phyloP scores from a whole-genome alignment of 1,140 invertebrate genomes.

The Anoplophora glabripennis region DNA sequence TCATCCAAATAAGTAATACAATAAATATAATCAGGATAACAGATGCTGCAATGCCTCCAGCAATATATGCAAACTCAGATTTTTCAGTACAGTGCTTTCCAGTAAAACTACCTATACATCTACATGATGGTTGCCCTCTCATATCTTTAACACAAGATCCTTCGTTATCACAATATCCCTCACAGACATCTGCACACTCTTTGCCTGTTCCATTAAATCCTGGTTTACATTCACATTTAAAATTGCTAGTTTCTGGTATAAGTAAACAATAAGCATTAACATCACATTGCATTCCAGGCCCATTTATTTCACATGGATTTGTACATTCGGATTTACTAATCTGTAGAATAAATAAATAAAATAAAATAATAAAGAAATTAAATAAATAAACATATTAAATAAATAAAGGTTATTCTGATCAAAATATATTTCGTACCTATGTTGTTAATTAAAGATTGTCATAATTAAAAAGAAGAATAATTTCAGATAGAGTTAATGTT shows the following conservation, averaged over 20 bases:
- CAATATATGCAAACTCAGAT: conserved; percentile 92
- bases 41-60: conserved; percentile 86
- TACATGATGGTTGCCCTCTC: conserved; percentile 77
- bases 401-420: neutral
- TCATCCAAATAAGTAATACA: conserved; percentile 94
- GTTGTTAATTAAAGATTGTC: too few relatives aligned
- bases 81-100: conserved; percentile 88
- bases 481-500: too few relatives aligned
- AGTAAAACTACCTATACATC: conserved; percentile 88
- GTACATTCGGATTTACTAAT: conserved; percentile 80
- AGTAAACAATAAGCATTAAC: conserved; percentile 85
- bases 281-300: conserved; percentile 82
- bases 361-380: neutral
- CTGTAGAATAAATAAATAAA: conserved; percentile 48
- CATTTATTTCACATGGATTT: conserved; percentile 86
- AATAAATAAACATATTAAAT: neutral
- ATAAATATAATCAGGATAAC: conserved; percentile 90
- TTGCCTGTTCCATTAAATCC: conserved; percentile 89
- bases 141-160: conserved; percentile 86
- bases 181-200: conserved; percentile 82
- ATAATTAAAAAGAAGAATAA: too few relatives aligned
- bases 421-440: neutral
- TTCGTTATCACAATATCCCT: conserved; percentile 86
- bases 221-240: conserved; percentile 90
- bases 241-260: conserved; percentile 79